These are phyloP conservation scores for Gymnopithys bicolor DNA, from an alignment of 2,797 vertebrate genomes.

Conservation along the genomic window DNA sequence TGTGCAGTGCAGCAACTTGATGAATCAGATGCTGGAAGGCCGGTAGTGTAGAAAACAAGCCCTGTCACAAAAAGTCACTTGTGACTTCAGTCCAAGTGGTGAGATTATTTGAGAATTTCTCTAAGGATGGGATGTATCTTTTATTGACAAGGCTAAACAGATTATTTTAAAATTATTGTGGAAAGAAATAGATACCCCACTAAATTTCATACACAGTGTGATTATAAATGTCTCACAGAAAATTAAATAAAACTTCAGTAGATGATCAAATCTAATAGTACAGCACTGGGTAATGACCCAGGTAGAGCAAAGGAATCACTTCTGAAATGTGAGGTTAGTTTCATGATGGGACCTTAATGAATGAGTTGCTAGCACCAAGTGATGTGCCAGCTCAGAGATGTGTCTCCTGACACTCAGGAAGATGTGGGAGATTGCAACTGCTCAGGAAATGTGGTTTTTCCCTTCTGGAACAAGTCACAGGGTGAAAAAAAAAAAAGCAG, in stretches of 20 bases:
- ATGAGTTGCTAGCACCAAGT: background rate
- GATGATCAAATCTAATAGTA: background rate
- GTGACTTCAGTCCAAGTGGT: background rate
- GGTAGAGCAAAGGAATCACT: background rate
- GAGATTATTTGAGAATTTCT: background rate
- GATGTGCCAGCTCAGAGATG: background rate
- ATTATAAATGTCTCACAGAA: background rate
- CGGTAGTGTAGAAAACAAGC: background rate
- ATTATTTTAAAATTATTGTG: background rate
- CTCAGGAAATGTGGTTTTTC: conserved; percentile 7
- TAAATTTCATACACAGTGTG: background rate
- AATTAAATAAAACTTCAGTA: background rate
- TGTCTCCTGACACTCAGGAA: background rate
- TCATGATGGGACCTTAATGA: background rate
- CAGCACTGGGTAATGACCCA: background rate
- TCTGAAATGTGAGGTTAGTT: background rate
- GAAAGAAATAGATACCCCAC: background rate
- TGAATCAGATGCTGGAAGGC: background rate
- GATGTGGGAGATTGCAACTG: background rate
- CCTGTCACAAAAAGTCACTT: background rate
- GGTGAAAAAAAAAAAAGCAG: background rate
- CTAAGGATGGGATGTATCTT: background rate
- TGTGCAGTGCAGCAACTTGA: background rate
- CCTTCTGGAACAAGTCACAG: background rate
- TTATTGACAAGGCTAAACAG: background rate